phyloP scores from a whole-genome alignment of 1,140 invertebrate species.

The Conopomorpha cramerella region DNA sequence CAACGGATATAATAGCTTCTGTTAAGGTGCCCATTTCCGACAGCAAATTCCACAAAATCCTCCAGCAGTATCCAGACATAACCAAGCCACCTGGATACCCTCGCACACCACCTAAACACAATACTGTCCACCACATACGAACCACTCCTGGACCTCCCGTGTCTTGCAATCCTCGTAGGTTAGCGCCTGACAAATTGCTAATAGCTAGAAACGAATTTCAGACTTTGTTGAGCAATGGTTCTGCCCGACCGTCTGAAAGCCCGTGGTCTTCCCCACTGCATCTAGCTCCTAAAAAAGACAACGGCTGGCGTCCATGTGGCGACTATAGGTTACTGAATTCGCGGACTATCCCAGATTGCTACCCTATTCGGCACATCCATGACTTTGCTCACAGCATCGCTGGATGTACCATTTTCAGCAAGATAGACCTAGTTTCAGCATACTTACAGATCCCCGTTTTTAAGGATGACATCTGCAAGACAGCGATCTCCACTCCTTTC shows the following conservation, averaged over 20 bases:
- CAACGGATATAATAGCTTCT: not conserved
- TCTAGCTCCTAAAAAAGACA: slow-evolving; percentile 35
- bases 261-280: too few species aligned
- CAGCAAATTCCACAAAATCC: not conserved
- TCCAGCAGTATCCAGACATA: slow-evolving; percentile 1
- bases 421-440: slow-evolving; percentile 58
- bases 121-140: slow-evolving; percentile 5
- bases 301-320: slow-evolving; percentile 28
- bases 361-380: slow-evolving; percentile 27
- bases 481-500: slow-evolving; percentile 5
- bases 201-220: slow-evolving; percentile 17
- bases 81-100: not conserved
- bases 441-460: slow-evolving; percentile 46
- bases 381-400: slow-evolving; percentile 25
- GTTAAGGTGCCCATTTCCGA: not conserved
- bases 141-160: slow-evolving; percentile 22
- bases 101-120: not conserved
- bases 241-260: slow-evolving; percentile 16
- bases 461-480: slow-evolving; percentile 26
- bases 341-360: slow-evolving; percentile 25
- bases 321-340: slow-evolving; percentile 54
- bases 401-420: slow-evolving; percentile 30
- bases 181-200: slow-evolving; percentile 18
- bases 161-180: slow-evolving; percentile 17
- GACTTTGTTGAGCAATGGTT: slow-evolving; percentile 15